Conservation (phyloP, 2,888 invertebrate species). For the Scaptomyza cyrtandrae region DNA sequence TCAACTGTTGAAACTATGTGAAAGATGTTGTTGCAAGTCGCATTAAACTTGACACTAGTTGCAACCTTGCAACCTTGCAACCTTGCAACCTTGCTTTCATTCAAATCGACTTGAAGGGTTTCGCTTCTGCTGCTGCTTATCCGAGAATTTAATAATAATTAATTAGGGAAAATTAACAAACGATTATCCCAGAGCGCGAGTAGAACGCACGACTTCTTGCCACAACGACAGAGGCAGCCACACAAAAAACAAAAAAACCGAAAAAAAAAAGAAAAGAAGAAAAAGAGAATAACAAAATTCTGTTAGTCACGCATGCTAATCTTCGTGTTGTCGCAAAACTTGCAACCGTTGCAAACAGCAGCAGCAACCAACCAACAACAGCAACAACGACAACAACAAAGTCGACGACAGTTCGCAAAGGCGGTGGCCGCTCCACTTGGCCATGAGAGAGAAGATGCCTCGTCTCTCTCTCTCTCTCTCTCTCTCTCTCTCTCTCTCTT, state of each 20-base stretch:
- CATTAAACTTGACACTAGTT: constrained; percentile 14
- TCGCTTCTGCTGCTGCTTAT: constrained; percentile 64
- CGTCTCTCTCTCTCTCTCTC: neutral
- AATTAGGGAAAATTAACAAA: constrained; percentile 83
- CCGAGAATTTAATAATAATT: constrained; percentile 83
- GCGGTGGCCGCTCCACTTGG: constrained; percentile 67
- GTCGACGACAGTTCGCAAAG: constrained; percentile 49
- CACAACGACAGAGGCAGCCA: constrained; percentile 17
- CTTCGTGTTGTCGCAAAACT: constrained; percentile 78
- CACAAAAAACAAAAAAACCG: neutral
- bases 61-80: constrained; percentile 4
- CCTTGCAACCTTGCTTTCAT: constrained; percentile 14
- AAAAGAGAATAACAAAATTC: constrained; percentile 74
- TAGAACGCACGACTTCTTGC: constrained; percentile 60
- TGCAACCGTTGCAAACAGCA: constrained; percentile 66
- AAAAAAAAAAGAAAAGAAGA: neutral
- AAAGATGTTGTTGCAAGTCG: constrained; percentile 25
- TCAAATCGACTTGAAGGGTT: constrained; percentile 76
- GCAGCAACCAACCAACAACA: constrained; percentile 35
- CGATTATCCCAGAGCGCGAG: constrained; percentile 76
- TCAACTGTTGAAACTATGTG: constrained; percentile 44
- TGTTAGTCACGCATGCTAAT: constrained; percentile 82
- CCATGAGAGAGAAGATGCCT: constrained; percentile 28
- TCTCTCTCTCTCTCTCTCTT: neutral
- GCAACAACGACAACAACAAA: constrained; percentile 42